Conservation (phyloP, 2,113 vertebrate species). For the Dendrocopos noguchii region DNA sequence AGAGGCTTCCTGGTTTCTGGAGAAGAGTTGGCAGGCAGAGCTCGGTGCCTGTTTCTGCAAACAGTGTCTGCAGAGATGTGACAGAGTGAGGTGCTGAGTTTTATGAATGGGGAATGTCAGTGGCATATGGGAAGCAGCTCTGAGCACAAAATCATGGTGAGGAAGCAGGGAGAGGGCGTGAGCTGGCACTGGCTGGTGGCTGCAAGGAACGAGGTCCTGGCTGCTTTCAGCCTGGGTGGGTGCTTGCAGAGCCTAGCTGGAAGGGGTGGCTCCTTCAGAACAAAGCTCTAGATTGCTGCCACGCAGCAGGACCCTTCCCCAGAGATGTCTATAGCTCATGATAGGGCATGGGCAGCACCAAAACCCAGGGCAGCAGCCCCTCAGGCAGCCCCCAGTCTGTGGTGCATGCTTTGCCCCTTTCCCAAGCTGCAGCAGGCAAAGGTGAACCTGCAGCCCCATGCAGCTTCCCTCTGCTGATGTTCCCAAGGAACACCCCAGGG, state of each 20-base stretch:
- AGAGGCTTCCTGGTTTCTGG: not conserved
- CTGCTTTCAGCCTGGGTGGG: not conserved
- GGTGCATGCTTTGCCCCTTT: not conserved
- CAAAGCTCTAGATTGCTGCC: fast-evolving
- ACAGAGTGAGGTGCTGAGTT: not conserved
- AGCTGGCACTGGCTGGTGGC: not conserved
- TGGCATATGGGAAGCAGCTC: not conserved
- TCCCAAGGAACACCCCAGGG: fast-evolving
- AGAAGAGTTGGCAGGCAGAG: not conserved
- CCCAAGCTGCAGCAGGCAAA: not conserved
- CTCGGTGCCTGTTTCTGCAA: not conserved
- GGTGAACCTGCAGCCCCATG: not conserved
- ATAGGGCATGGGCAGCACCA: not conserved
- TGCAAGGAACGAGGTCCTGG: not conserved
- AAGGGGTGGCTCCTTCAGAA: not conserved
- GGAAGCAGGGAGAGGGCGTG: not conserved
- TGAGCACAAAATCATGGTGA: not conserved
- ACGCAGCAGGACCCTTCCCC: not conserved
- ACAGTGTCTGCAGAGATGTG: fast-evolving
- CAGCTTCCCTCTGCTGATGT: not conserved
- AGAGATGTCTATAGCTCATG: no score
- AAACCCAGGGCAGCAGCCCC: not conserved
- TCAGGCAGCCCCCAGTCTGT: fast-evolving
- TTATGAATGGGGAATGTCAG: not conserved
- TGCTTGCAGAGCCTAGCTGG: fast-evolving